phyloP scores from a whole-genome alignment of 2,888 invertebrate genomes.

The Thecocarcelia acutangulata region DNA sequence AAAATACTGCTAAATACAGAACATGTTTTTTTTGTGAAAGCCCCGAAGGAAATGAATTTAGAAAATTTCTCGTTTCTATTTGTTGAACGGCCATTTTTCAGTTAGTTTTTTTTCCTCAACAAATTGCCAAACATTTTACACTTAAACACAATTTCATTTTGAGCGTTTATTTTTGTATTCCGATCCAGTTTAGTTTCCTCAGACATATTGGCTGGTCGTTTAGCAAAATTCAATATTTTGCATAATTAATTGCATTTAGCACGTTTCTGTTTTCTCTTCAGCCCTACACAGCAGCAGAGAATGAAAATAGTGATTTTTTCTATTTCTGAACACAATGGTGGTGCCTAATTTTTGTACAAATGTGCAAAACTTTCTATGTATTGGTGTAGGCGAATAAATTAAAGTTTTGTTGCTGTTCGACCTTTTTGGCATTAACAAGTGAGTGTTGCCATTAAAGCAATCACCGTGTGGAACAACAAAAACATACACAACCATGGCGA shows the following conservation, averaged over 20 bases:
- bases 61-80: slow-evolving; percentile 73
- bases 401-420: slow-evolving; percentile 48
- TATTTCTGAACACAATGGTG: slow-evolving; percentile 12
- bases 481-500: neutral
- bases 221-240: slow-evolving; percentile 80
- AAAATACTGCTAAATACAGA: neutral
- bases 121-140: slow-evolving; percentile 5
- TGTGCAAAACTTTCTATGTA: neutral
- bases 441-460: slow-evolving; percentile 10
- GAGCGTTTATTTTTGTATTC: slow-evolving; percentile 56
- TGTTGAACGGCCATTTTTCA: slow-evolving; percentile 56
- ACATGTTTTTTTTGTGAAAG: neutral
- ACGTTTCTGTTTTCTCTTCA: slow-evolving; percentile 76
- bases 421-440: slow-evolving; percentile 24
- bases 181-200: slow-evolving; percentile 39
- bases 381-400: slow-evolving; percentile 16
- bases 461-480: neutral
- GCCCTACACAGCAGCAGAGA: slow-evolving; percentile 47
- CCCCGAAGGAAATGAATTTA: slow-evolving; percentile 49
- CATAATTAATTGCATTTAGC: slow-evolving; percentile 82
- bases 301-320: neutral
- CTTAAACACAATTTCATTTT: slow-evolving; percentile 21
- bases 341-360: slow-evolving; percentile 25
- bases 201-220: slow-evolving; percentile 70
- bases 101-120: slow-evolving; percentile 46